Percentiles rank a stretch among this genome's conserved stretches.
Evolutionary conservation across 2,888 invertebrate species (phyloP).

Genomic region (Drosophila limbata): DNA sequence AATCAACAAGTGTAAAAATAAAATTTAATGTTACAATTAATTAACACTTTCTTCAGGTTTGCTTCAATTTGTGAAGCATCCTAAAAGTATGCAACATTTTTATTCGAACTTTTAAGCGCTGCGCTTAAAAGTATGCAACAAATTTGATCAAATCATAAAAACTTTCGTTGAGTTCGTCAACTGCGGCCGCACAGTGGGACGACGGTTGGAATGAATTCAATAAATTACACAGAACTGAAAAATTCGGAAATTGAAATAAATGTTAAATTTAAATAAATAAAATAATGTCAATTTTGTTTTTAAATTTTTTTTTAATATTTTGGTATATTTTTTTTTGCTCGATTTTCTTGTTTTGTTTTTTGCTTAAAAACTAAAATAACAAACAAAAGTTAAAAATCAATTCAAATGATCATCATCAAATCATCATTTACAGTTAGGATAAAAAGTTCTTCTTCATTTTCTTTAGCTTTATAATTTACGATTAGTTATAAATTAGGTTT

Average conservation of each 20-base stretch:
- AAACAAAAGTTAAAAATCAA: conserved; percentile 67
- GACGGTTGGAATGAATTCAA: not conserved
- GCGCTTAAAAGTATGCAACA: conserved; percentile 42
- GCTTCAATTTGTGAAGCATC: not conserved
- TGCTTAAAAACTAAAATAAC: conserved; percentile 78
- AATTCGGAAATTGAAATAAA: not conserved
- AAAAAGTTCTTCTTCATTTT: conserved; percentile 23
- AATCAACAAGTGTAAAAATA: not conserved
- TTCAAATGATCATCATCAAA: conserved; percentile 43
- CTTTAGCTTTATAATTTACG: conserved; percentile 18
- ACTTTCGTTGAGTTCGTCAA: conserved; percentile 6
- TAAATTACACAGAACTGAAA: not conserved
- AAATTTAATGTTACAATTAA: not conserved
- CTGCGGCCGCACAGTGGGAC: not conserved
- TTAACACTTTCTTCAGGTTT: not conserved
- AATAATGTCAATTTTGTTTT: conserved; percentile 50
- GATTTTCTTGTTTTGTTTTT: conserved; percentile 19
- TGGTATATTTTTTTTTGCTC: conserved; percentile 25
- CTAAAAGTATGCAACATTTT: conserved; percentile 31
- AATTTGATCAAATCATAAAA: not conserved
- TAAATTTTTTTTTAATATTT: conserved; percentile 35
- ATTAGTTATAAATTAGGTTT: conserved; percentile 53
- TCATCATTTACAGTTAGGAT: conserved; percentile 39
- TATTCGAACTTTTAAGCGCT: not conserved
- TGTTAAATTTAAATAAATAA: conserved; percentile 13